Evolutionary conservation across 2,888 invertebrate genomes (phyloP).

Genomic region (Pogonocherus hispidulus): DNA sequence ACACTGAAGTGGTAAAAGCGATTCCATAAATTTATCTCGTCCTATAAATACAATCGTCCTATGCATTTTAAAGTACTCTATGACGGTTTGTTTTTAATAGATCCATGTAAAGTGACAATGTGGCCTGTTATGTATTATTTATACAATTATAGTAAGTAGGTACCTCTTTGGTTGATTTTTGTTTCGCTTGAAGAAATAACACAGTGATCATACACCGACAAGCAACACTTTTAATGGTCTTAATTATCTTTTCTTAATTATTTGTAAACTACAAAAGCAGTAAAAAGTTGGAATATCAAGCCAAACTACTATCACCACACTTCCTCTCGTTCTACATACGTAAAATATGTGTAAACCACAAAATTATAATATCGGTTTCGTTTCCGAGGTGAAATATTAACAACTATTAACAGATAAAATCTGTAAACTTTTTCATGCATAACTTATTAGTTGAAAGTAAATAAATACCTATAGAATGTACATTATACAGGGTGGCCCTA

Average conservation of each 20-base stretch:
- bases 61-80: no score
- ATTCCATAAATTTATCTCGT: no score
- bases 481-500: no score
- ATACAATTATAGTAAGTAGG: no score
- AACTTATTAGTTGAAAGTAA: no score
- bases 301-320: not conserved
- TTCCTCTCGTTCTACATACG: not conserved
- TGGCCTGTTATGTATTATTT: no score
- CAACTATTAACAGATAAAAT: not conserved
- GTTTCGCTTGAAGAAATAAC: not conserved
- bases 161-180: not conserved
- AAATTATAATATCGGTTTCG: not conserved
- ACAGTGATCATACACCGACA: not conserved
- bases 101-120: no score
- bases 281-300: not conserved
- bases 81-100: no score
- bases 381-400: not conserved
- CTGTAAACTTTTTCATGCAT: no score
- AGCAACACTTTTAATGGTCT: not conserved
- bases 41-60: no score
- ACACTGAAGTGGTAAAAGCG: no score
- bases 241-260: slow-evolving; percentile 2
- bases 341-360: not conserved
- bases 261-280: not conserved
- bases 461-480: no score